Evolutionary conservation across 2,888 invertebrate genomes (phyloP).

Genomic region (Lepidocyrtoides sp.): DNA sequence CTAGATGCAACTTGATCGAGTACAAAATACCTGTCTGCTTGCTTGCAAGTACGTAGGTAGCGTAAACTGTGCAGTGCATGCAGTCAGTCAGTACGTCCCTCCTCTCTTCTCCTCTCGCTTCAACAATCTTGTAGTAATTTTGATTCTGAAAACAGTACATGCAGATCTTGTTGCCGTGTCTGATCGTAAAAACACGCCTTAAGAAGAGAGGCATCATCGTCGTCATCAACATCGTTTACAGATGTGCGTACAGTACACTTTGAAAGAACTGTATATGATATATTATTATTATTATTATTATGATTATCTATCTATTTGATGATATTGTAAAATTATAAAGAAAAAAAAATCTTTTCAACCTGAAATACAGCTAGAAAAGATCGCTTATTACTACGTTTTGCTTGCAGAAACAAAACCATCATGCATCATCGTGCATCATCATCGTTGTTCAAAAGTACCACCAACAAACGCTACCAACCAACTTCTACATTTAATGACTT

Average conservation of each 20-base stretch:
- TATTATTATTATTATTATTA: not conserved
- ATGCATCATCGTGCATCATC: not conserved
- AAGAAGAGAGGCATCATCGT: not conserved
- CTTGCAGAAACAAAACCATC: slow-evolving; percentile 53
- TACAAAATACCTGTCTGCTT: slow-evolving; percentile 60
- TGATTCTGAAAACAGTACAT: not conserved
- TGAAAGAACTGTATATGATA: not conserved
- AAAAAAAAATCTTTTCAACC: slow-evolving; percentile 47
- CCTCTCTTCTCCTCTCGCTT: too few species aligned
- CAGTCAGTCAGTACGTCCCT: too few species aligned
- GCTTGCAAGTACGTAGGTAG: not conserved
- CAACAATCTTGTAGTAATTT: not conserved
- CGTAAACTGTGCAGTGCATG: not conserved
- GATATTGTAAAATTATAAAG: slow-evolving; percentile 5
- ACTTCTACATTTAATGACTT: not conserved
- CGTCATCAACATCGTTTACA: slow-evolving; percentile 6
- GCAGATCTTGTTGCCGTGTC: not conserved
- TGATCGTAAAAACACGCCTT: not conserved
- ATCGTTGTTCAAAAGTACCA: not conserved
- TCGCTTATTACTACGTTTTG: slow-evolving; percentile 33
- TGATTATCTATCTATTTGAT: not conserved
- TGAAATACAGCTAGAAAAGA: slow-evolving; percentile 60
- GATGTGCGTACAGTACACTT: not conserved
- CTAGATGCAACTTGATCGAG: slow-evolving; percentile 61
- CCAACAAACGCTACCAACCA: not conserved